Evolutionary conservation across 30 jellyfish, hydroid and myxozoan genomes (phyloP).

Genomic region (Turritopsis rubra): DNA sequence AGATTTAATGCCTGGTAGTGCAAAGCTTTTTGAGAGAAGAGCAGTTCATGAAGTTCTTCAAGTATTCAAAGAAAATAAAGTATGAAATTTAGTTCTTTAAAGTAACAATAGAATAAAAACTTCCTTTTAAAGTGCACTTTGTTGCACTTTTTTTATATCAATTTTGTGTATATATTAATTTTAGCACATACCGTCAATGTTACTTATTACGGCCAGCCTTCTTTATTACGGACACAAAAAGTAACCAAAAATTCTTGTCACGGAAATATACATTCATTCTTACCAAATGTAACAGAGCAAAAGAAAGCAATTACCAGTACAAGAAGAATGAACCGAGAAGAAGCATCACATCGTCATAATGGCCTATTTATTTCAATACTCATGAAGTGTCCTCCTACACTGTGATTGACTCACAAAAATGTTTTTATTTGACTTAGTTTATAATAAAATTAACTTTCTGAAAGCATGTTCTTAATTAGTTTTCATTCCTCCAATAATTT

Average conservation of each 20-base stretch:
- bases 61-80: neutral
- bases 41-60: neutral
- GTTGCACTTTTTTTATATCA: neutral
- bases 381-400: too few species aligned
- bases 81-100: neutral
- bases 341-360: too few species aligned
- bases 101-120: neutral
- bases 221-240: neutral
- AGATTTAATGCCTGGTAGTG: neutral
- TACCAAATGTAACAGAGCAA: neutral
- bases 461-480: too few species aligned
- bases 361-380: too few species aligned
- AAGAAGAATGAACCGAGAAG: too few species aligned
- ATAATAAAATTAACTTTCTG: too few species aligned
- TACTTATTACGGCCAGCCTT: neutral
- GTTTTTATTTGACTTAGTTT: too few species aligned
- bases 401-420: too few species aligned
- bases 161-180: neutral
- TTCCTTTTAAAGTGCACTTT: neutral
- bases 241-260: neutral
- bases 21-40: neutral
- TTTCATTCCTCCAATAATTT: too few species aligned
- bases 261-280: neutral
- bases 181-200: neutral
- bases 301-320: neutral